These are phyloP conservation scores for Epinotia bilunana DNA, from an alignment of 2,888 invertebrate genomes.

Conservation along the genomic window DNA sequence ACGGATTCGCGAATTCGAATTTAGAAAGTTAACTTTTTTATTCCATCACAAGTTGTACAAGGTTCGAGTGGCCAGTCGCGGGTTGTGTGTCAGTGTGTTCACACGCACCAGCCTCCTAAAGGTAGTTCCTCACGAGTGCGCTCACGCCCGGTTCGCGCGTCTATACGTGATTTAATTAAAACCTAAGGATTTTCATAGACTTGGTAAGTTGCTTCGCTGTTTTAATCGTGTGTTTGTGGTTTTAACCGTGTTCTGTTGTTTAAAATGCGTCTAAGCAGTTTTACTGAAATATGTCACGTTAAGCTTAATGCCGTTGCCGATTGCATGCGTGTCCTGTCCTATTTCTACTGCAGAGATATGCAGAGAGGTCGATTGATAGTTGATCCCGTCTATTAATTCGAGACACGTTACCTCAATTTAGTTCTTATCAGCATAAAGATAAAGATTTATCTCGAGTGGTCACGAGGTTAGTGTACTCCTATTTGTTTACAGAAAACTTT, in stretches of 20 bases:
- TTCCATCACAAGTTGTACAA: slow-evolving; percentile 68
- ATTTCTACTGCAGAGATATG: slow-evolving; percentile 11
- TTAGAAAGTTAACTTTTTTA: slow-evolving; percentile 81
- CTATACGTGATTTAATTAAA: slow-evolving; percentile 27
- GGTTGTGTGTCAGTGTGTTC: slow-evolving; percentile 65
- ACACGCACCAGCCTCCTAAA: slow-evolving; percentile 57
- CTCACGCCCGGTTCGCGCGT: slow-evolving; percentile 48
- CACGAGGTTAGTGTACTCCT: background rate
- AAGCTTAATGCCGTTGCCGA: slow-evolving; percentile 27
- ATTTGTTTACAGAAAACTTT: slow-evolving; percentile 13
- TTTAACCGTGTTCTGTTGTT: background rate
- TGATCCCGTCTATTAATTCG: slow-evolving; percentile 17
- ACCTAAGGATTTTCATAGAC: slow-evolving; percentile 36
- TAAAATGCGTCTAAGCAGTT: background rate
- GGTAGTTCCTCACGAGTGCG: slow-evolving; percentile 44
- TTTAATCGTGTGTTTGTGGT: too few species aligned
- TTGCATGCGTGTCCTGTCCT: slow-evolving; percentile 21
- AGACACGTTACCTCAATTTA: background rate
- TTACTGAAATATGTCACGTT: slow-evolving; percentile 29
- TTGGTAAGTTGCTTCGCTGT: slow-evolving; percentile 25
- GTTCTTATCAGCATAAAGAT: background rate
- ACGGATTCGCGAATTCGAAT: slow-evolving; percentile 71
- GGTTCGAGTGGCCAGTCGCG: slow-evolving; percentile 71
- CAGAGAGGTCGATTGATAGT: slow-evolving; percentile 30
- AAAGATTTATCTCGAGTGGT: background rate